Conservation (phyloP, 2,113 vertebrate genomes). For the Eleginops maclovinus region DNA sequence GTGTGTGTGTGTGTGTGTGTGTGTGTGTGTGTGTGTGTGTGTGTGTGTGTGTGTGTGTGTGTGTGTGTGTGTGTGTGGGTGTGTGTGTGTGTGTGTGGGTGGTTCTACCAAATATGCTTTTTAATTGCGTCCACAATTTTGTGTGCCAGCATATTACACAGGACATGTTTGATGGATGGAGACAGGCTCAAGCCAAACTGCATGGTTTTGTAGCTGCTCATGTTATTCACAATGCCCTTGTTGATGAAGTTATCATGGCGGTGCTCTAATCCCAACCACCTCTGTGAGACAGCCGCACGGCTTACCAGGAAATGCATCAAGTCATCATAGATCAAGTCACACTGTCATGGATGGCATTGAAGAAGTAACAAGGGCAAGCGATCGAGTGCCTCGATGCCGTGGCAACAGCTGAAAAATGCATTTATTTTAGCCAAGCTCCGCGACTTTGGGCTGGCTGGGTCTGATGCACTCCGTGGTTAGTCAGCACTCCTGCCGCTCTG, state of each 20-base stretch:
- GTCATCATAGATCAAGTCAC: constrained; percentile 65
- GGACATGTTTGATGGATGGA: constrained; percentile 58
- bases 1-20: constrained; percentile 50
- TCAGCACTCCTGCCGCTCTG: constrained; percentile 73
- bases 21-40: not conserved
- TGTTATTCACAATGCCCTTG: constrained; percentile 47
- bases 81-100: constrained; percentile 42
- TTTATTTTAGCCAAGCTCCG: constrained; percentile 66
- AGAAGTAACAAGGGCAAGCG: constrained; percentile 61
- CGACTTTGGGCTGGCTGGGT: constrained; percentile 39
- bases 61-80: not conserved
- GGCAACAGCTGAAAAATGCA: constrained; percentile 59
- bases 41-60: not conserved
- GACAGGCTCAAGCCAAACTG: constrained; percentile 43
- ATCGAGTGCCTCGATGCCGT: constrained; percentile 35
- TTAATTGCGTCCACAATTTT: constrained; percentile 36
- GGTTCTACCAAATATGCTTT: constrained; percentile 46
- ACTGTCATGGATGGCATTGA: constrained; percentile 53
- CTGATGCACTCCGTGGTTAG: constrained; percentile 66
- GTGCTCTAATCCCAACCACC: constrained; percentile 24
- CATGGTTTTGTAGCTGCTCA: constrained; percentile 44
- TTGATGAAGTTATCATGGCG: constrained; percentile 51
- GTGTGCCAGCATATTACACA: constrained; percentile 45
- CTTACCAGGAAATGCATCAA: constrained; percentile 53
- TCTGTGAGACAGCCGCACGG: not conserved